Conservation (phyloP, 2,888 invertebrate species). For the Pristionchus exspectatus region DNA sequence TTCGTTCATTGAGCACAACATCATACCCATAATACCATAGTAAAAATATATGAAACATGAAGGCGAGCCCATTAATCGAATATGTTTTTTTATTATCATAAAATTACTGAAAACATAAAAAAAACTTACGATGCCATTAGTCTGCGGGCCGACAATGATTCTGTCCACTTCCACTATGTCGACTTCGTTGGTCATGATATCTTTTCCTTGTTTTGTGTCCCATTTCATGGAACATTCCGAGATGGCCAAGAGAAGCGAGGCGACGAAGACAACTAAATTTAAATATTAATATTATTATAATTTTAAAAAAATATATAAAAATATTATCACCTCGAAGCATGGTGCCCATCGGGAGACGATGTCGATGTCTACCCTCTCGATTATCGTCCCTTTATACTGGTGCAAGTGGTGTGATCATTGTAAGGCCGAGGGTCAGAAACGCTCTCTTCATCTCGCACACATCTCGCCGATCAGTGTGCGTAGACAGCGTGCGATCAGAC, state of each 20-base stretch:
- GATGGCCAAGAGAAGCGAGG: neutral
- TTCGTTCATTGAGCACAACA: too few relatives aligned
- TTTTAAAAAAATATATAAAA: too few relatives aligned
- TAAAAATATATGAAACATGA: too few relatives aligned
- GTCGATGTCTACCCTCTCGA: neutral
- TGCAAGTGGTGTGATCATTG: neutral
- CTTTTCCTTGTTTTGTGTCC: neutral
- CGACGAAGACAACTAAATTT: neutral
- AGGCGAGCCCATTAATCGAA: too few relatives aligned
- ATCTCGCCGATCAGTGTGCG: neutral
- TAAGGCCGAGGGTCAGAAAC: neutral
- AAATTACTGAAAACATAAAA: too few relatives aligned
- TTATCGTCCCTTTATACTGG: neutral
- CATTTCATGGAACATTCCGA: conserved; percentile 12
- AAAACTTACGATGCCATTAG: neutral
- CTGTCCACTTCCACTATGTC: neutral
- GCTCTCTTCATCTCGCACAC: neutral
- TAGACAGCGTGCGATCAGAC: neutral
- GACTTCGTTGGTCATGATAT: neutral
- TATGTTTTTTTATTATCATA: too few relatives aligned
- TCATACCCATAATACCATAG: too few relatives aligned
- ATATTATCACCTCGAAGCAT: neutral
- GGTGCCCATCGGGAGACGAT: neutral
- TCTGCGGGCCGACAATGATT: neutral
- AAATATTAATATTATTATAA: neutral